A percentile compares a stretch with the other conserved stretches of the same genome.
phyloP scores from a whole-genome alignment of 2,113 vertebrate species.

The Scatophagus argus region DNA sequence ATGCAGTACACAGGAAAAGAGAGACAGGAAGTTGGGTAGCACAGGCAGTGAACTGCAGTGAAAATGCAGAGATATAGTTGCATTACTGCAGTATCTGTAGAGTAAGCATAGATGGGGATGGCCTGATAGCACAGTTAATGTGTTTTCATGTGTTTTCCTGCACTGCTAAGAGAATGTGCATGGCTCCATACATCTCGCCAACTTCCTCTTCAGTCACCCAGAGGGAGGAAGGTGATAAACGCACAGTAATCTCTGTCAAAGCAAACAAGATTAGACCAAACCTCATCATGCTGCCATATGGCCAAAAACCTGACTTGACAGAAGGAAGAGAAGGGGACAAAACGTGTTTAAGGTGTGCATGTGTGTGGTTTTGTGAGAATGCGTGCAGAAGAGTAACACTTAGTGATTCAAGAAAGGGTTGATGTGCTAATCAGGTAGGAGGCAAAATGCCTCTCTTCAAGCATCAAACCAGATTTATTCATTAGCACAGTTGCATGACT shows the following conservation, averaged over 20 bases:
- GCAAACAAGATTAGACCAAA: conserved; percentile 72
- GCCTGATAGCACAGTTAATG: neutral
- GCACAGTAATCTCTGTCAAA: conserved; percentile 42
- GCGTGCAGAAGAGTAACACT: neutral
- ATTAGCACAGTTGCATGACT: neutral
- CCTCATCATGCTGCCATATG: conserved; percentile 56
- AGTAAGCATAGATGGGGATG: neutral
- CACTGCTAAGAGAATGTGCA: neutral
- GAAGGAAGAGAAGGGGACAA: neutral
- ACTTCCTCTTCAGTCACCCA: conserved; percentile 57
- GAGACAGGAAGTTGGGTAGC: conserved; percentile 46
- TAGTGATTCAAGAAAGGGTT: neutral
- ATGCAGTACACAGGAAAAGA: conserved; percentile 1
- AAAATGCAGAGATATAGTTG: neutral
- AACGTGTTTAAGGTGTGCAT: conserved; percentile 15
- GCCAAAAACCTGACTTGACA: conserved; percentile 26
- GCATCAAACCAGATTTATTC: neutral
- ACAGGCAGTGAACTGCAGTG: conserved; percentile 4
- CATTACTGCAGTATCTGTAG: neutral
- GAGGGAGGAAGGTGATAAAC: conserved; percentile 46
- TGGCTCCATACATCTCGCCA: conserved; percentile 9
- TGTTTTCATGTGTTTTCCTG: conserved; percentile 21
- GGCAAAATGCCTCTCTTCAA: neutral
- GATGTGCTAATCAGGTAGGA: conserved; percentile 14
- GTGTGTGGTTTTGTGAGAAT: neutral